These are phyloP conservation scores for Odiellus spinosus DNA, from an alignment of 2,888 invertebrate species.

Conservation along the genomic window DNA sequence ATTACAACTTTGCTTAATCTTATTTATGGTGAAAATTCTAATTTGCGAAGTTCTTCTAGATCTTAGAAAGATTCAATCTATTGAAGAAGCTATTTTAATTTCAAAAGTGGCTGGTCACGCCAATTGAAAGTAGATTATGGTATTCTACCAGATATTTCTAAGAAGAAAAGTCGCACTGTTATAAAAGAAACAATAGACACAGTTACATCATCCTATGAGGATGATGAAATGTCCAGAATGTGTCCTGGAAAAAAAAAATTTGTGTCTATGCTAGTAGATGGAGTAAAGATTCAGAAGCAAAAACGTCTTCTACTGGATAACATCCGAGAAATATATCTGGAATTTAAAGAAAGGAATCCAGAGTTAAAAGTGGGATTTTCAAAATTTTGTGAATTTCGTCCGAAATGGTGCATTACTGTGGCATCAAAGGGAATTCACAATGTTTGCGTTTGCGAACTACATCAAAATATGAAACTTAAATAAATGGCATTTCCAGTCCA, in stretches of 20 bases:
- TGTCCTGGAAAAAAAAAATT: neutral
- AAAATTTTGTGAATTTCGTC: constrained; percentile 5
- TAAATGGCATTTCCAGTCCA: neutral
- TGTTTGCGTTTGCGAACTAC: neutral
- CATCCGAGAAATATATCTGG: constrained; percentile 1
- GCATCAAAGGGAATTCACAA: too few relatives aligned
- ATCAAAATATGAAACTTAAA: neutral
- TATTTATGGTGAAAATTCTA: too few relatives aligned
- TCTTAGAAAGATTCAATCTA: too few relatives aligned
- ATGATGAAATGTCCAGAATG: neutral
- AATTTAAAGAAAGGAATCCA: constrained; percentile 4
- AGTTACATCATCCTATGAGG: neutral
- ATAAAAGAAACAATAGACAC: neutral
- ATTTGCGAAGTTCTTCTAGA: too few relatives aligned
- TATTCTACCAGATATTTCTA: neutral
- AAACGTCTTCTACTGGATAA: constrained; percentile 3
- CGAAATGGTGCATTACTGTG: constrained; percentile 7
- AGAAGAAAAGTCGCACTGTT: neutral
- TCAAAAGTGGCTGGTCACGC: too few relatives aligned
- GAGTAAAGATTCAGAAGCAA: neutral
- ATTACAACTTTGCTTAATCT: too few relatives aligned
- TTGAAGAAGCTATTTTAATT: too few relatives aligned
- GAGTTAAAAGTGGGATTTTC: constrained; percentile 2
- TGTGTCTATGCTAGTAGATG: neutral
- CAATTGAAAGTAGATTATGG: neutral